These are phyloP conservation scores for Drosophila pectinifera DNA, from an alignment of 1,140 invertebrate species.

Conservation along the genomic window DNA sequence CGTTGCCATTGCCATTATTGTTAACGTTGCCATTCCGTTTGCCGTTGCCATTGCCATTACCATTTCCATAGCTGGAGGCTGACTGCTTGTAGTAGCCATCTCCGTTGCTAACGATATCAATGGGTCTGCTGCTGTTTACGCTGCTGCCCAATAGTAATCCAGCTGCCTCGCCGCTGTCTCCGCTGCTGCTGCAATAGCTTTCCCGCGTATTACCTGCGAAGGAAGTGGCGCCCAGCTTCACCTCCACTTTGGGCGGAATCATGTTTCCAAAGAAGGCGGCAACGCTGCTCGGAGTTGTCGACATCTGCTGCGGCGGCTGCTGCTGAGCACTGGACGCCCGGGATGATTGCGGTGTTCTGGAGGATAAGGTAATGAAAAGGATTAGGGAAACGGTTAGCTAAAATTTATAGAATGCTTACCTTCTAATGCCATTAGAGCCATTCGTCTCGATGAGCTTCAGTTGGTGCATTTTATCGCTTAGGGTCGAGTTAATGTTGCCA, in stretches of 20 bases:
- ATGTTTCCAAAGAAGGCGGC: slow-evolving; percentile 82
- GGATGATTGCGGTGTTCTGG: slow-evolving; percentile 63
- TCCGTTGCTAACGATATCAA: slow-evolving; percentile 69
- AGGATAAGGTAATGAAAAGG: not conserved
- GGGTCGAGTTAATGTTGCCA: slow-evolving; percentile 37
- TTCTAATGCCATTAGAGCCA: slow-evolving; percentile 51
- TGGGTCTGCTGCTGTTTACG: slow-evolving; percentile 58
- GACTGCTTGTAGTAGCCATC: slow-evolving; percentile 52
- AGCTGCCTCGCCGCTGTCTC: slow-evolving; percentile 51
- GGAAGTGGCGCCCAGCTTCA: slow-evolving; percentile 60
- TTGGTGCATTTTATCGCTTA: slow-evolving; percentile 72
- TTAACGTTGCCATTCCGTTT: slow-evolving; percentile 42
- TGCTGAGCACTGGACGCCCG: slow-evolving; percentile 58
- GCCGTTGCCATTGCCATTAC: slow-evolving; percentile 38
- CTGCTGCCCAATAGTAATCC: slow-evolving; percentile 2
- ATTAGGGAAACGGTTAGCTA: not conserved
- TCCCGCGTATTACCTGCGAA: slow-evolving; percentile 47
- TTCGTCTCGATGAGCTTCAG: slow-evolving; percentile 55
- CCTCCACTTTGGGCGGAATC: slow-evolving; percentile 82
- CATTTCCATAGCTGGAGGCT: slow-evolving; percentile 47
- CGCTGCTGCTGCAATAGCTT: slow-evolving; percentile 70
- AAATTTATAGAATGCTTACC: slow-evolving; percentile 10
- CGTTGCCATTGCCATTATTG: slow-evolving; percentile 51
- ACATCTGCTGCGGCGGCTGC: slow-evolving; percentile 46
- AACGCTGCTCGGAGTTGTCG: slow-evolving; percentile 72